Base-by-base conservation (phyloP, 1,140 invertebrate genomes). In the Drosophila teissieri region DNA sequence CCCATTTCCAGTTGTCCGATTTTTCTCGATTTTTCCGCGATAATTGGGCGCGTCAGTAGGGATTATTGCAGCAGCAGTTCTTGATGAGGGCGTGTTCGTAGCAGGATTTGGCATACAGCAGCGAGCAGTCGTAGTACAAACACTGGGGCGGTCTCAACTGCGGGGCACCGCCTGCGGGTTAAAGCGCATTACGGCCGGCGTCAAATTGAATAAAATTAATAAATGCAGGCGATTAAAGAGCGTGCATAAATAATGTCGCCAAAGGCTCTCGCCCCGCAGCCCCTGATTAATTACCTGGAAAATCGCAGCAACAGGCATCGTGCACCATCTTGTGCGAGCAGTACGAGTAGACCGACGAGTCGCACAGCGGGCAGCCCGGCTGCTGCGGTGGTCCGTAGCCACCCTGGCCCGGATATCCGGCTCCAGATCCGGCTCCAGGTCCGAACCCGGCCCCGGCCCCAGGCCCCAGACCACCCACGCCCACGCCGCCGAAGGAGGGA, bases 341-440 rank as follows among this genome's bases (percentile, higher is more conserved):
- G 76, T 96, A 96, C 67, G 94, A 94, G 89, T 95, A 96, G 0
- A 96, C 95, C 0, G 95, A 96, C 2, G 94, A 95, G 85, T 96
- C 95, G 74, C 96, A 96, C 4, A 95, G 78, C 2, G 96, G 96
- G 80, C 96, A 96, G 17, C 93, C 93, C 40, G 40, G 40, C 24
- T 48, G 51, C 6, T 22, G 48, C 7, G 44, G 39, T 2, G 27
- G 72, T 27, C 51, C 73, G 8, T 53, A 69, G 8, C 72, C 72
- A 24, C 74, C 54, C 40, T 44, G 53, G 8, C 55, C 63, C 8
- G 52, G 45, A 19, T 39, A 68, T 11, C 61, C 61, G 0, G 17
- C 27, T 0, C 62, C 55, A 1, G 15, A 17, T 7, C 58, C 73
- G 5, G 40, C 14, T 2, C 45, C 37, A 4, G 54, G 34, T 6